Evolutionary conservation across 2,888 invertebrate species (phyloP).

Genomic region (Trichopoda pennipes): DNA sequence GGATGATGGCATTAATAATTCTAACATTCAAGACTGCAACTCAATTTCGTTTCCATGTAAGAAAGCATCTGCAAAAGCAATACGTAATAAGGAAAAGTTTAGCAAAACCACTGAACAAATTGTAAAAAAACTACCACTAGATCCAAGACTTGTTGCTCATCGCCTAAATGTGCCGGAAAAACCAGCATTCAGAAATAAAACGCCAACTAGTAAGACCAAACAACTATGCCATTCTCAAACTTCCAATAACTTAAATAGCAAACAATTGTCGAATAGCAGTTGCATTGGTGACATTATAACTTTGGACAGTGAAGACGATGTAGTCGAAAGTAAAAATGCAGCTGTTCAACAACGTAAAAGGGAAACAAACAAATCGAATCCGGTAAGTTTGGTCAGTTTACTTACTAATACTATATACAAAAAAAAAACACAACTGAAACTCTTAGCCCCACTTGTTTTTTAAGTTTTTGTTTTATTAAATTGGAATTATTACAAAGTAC

Average conservation of each 20-base stretch:
- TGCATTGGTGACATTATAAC: conserved; percentile 18
- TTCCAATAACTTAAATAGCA: not conserved
- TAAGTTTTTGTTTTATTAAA: too few species aligned
- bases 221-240: not conserved
- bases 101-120: not conserved
- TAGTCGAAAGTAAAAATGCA: not conserved
- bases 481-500: too few species aligned
- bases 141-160: conserved; percentile 23
- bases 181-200: not conserved
- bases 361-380: not conserved
- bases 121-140: conserved; percentile 34
- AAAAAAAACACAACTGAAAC: too few species aligned
- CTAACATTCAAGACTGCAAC: not conserved
- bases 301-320: conserved; percentile 25
- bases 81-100: not conserved
- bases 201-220: not conserved
- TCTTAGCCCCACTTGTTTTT: too few species aligned
- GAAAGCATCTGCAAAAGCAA: not conserved
- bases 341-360: not conserved
- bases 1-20: not conserved
- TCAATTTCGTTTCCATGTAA: not conserved
- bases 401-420: too few species aligned
- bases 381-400: not conserved
- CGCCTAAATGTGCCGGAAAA: not conserved
- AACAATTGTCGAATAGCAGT: not conserved